Evolutionary conservation across 2,113 vertebrate species (phyloP).

Genomic region (Ascaphus truei): DNA sequence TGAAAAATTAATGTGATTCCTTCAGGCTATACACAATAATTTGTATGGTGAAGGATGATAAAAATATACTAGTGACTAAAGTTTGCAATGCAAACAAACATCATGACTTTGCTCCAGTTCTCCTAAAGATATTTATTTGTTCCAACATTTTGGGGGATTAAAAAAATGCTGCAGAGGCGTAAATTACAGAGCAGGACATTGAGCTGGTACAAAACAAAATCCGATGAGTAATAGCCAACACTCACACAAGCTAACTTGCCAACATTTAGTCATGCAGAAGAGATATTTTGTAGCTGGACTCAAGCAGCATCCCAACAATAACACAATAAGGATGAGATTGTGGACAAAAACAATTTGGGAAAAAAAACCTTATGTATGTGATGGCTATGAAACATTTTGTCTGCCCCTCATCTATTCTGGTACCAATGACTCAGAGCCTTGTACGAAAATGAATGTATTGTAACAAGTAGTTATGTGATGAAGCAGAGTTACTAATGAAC

Average conservation of each 20-base stretch:
- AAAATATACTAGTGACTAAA: background rate
- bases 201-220: background rate
- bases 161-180: background rate
- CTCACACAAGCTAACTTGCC: background rate
- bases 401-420: no score
- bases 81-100: background rate
- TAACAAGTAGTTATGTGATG: no score
- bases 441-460: no score
- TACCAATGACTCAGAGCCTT: no score
- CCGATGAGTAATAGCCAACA: background rate
- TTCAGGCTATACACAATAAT: background rate
- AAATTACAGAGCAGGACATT: constrained; percentile 1
- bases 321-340: no score
- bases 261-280: background rate
- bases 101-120: background rate
- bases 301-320: no score
- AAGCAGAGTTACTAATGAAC: no score
- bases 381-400: no score
- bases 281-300: background rate
- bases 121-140: background rate
- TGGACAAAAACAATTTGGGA: no score
- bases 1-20: background rate
- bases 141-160: background rate
- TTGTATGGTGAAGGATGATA: background rate
- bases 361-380: no score